These are phyloP conservation scores for Aphidius gifuensis DNA, from an alignment of 1,140 invertebrate genomes.

Conservation along the genomic window DNA sequence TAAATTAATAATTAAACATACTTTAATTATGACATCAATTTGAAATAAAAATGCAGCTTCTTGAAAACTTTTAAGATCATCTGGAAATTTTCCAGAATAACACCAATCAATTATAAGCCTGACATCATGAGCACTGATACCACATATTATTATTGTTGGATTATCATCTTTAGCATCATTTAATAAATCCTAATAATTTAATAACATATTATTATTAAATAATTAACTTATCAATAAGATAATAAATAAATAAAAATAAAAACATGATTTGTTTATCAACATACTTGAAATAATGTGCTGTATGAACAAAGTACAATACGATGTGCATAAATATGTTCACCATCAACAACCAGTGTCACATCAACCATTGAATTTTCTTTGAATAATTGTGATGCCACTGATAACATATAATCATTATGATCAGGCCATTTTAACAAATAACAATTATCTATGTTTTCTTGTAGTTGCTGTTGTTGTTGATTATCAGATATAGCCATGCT, in stretches of 20 bases:
- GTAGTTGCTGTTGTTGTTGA: slow-evolving; percentile 20
- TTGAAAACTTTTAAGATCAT: slow-evolving; percentile 52
- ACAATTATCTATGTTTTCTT: slow-evolving; percentile 24
- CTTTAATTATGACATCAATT: slow-evolving; percentile 57
- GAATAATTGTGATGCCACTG: slow-evolving; percentile 51
- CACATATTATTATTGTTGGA: slow-evolving; percentile 57
- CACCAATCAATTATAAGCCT: slow-evolving; percentile 59
- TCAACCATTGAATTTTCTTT: slow-evolving; percentile 57
- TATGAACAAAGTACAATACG: slow-evolving; percentile 61
- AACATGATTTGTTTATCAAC: slow-evolving; percentile 33
- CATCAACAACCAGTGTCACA: slow-evolving; percentile 56
- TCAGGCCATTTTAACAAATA: slow-evolving; percentile 62
- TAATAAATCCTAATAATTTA: slow-evolving; percentile 46
- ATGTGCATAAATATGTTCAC: slow-evolving; percentile 57
- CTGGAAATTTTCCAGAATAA: slow-evolving; percentile 60
- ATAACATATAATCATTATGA: slow-evolving; percentile 55
- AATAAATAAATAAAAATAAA: not conserved
- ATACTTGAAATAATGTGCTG: slow-evolving; percentile 59
- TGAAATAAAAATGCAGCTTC: slow-evolving; percentile 55
- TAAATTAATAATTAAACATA: slow-evolving; percentile 27
- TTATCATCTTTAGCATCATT: slow-evolving; percentile 50
- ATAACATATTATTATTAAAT: slow-evolving; percentile 10
- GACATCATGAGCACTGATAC: slow-evolving; percentile 54
- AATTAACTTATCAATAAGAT: slow-evolving; percentile 13
- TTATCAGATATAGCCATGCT: slow-evolving; percentile 11